Evolutionary conservation across 2,797 vertebrate genomes (phyloP).

Genomic region (Mormyrus hasselquistii): DNA sequence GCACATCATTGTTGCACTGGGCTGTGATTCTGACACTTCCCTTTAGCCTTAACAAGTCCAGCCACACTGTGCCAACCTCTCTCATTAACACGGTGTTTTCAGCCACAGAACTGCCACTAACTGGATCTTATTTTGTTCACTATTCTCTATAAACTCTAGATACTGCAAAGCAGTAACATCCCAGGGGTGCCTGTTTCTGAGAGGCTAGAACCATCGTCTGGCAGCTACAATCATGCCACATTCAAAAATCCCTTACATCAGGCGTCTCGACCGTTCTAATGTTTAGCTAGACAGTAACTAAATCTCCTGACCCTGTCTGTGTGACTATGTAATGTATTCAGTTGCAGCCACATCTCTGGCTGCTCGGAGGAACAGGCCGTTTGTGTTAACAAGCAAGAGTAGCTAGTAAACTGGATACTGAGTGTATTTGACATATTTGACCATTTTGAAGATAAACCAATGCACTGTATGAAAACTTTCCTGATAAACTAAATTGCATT

Average conservation of each 20-base stretch:
- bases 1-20: neutral
- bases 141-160: neutral
- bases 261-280: neutral
- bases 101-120: neutral
- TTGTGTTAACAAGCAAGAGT: neutral
- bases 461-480: neutral
- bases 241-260: constrained; percentile 4
- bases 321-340: neutral
- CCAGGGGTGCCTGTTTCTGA: neutral
- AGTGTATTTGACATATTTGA: neutral
- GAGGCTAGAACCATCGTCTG: neutral
- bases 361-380: neutral
- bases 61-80: neutral
- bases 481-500: neutral
- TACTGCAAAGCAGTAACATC: neutral
- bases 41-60: neutral
- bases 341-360: neutral
- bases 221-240: neutral
- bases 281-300: neutral
- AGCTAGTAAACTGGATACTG: neutral
- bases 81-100: neutral
- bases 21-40: neutral
- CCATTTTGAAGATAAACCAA: neutral
- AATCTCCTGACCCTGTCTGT: neutral
- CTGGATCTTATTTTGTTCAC: neutral